phyloP scores from a whole-genome alignment of 1,140 invertebrate genomes.

The Drosophila burlai region DNA sequence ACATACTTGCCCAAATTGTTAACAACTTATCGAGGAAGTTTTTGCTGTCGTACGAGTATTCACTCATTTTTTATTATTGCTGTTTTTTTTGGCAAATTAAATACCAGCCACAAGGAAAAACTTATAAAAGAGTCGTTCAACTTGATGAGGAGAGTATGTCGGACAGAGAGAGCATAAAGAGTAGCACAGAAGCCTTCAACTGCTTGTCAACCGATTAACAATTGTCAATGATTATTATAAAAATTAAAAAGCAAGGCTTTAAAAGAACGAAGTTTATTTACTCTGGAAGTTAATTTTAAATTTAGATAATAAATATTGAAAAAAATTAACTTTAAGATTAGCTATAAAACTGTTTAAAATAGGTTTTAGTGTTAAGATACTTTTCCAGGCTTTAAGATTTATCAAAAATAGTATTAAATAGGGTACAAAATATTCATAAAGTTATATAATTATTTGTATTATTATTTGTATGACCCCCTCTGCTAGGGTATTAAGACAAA shows the following conservation, averaged over 20 bases:
- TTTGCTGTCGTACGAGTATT: conserved; percentile 21
- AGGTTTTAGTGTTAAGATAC: not conserved
- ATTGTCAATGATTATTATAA: conserved; percentile 49
- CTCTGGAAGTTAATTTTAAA: not conserved
- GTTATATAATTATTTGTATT: not conserved
- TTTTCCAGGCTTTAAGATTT: not conserved
- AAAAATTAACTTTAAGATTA: fast-evolving
- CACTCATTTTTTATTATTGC: conserved; percentile 7
- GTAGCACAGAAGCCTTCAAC: conserved; percentile 65
- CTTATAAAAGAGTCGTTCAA: conserved; percentile 77
- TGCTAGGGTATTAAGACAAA: not conserved
- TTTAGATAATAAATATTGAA: not conserved
- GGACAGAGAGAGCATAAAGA: conserved; percentile 9
- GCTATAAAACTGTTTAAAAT: not conserved
- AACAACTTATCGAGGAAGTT: conserved; percentile 81
- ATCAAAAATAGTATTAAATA: no score
- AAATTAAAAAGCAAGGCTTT: conserved; percentile 11
- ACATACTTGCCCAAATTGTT: conserved; percentile 71
- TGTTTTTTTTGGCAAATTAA: conserved; percentile 48
- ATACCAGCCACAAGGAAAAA: conserved; percentile 65
- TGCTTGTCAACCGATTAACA: conserved; percentile 55
- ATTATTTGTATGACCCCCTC: not conserved
- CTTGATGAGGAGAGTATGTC: conserved; percentile 25
- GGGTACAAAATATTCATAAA: not conserved
- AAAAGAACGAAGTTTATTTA: not conserved